Evolutionary conservation across 2,113 vertebrate species (phyloP).

Genomic region (Microtus montanus): DNA sequence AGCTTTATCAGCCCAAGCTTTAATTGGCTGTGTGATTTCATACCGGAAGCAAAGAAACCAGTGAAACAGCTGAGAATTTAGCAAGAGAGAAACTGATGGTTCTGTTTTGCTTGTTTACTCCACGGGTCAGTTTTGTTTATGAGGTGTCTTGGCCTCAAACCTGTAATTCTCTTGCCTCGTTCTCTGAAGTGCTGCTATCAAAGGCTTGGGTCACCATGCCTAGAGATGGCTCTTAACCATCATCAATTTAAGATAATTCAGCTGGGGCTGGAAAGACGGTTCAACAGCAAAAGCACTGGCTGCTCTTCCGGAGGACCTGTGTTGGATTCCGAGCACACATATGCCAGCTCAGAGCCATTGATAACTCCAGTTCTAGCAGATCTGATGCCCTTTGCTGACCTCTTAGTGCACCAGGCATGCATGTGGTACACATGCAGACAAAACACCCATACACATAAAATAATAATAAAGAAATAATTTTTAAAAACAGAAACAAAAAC

Average conservation of each 20-base stretch:
- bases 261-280: background rate
- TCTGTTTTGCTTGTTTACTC: background rate
- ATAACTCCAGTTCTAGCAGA: background rate
- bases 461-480: background rate
- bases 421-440: background rate
- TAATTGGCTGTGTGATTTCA: background rate
- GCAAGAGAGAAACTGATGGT: background rate
- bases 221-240: background rate
- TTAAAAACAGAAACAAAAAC: background rate
- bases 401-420: background rate
- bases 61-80: constrained; percentile 15
- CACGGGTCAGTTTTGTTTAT: background rate
- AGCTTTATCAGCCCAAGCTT: background rate
- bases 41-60: background rate
- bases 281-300: background rate
- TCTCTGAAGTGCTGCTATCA: background rate
- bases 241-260: background rate
- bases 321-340: background rate
- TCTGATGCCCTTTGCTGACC: background rate
- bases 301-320: background rate
- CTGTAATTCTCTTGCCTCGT: background rate
- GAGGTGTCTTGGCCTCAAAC: background rate
- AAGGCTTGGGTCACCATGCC: background rate
- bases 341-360: background rate
- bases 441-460: background rate